phyloP scores from a whole-genome alignment of 35 echinoderm and acorn worm species.

The Patiria miniata region DNA sequence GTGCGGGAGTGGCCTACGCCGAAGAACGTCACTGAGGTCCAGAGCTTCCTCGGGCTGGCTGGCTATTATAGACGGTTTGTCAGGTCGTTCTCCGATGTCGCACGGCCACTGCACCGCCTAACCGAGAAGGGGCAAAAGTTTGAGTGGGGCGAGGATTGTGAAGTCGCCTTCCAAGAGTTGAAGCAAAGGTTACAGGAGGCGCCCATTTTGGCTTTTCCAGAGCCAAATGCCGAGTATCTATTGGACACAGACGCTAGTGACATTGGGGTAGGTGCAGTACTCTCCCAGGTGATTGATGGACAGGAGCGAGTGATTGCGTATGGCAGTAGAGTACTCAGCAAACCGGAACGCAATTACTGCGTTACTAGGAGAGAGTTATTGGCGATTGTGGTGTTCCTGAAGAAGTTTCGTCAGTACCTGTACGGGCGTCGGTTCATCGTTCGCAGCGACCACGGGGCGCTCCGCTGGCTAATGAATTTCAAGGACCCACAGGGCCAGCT shows the following conservation, averaged over 20 bases:
- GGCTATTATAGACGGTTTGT: slow-evolving; percentile 27
- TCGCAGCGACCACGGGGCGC: neutral
- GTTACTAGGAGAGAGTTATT: slow-evolving; percentile 36
- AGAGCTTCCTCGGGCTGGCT: slow-evolving; percentile 24
- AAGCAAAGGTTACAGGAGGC: neutral
- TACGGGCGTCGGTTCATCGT: slow-evolving; percentile 3
- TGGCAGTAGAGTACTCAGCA: neutral
- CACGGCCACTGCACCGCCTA: neutral
- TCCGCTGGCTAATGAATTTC: slow-evolving; percentile 66
- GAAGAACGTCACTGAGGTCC: neutral
- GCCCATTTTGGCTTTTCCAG: slow-evolving; percentile 52
- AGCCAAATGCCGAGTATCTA: neutral
- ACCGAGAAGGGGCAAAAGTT: slow-evolving; percentile 12
- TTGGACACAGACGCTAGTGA: slow-evolving; percentile 31
- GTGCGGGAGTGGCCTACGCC: slow-evolving; percentile 33
- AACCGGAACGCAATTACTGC: slow-evolving; percentile 39
- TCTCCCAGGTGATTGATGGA: slow-evolving; percentile 4
- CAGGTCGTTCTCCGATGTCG: neutral
- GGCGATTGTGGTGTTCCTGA: slow-evolving; percentile 19
- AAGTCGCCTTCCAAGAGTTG: slow-evolving; percentile 31
- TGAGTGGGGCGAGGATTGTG: slow-evolving; percentile 15
- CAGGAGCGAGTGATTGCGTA: slow-evolving; percentile 23
- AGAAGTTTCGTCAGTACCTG: slow-evolving; percentile 21
- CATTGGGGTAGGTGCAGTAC: slow-evolving; percentile 13
- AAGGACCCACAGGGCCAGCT: slow-evolving; percentile 56